These are phyloP conservation scores for Eupithecia dodoneata DNA, from an alignment of 2,888 invertebrate species.

Conservation along the genomic window DNA sequence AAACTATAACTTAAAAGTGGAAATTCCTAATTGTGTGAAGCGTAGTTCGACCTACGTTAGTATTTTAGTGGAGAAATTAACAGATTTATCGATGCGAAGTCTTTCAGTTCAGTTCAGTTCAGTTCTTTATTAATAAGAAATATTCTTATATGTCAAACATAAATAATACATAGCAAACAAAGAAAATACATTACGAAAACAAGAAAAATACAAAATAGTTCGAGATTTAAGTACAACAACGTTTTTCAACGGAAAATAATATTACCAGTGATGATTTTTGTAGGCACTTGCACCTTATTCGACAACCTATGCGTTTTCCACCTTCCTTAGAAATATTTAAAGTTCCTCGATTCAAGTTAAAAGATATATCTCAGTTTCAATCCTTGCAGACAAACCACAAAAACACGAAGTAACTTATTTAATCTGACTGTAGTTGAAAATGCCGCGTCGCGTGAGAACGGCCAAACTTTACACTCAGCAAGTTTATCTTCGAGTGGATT, in stretches of 20 bases:
- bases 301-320: background rate
- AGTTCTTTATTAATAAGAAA: no score
- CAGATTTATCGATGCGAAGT: background rate
- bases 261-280: background rate
- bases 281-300: background rate
- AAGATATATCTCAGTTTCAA: constrained; percentile 13
- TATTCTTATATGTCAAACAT: no score
- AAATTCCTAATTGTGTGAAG: no score
- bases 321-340: background rate
- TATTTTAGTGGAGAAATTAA: background rate
- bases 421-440: constrained; percentile 35
- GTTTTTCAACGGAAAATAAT: background rate
- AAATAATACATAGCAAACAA: no score
- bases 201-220: no score
- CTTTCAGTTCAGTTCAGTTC: no score
- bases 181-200: no score
- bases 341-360: background rate
- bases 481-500: constrained; percentile 45
- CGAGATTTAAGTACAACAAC: no score
- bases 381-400: constrained; percentile 28
- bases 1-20: no score
- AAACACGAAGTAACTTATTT: constrained; percentile 19
- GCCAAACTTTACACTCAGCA: constrained; percentile 39
- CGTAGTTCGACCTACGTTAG: no score
- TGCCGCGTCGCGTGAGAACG: constrained; percentile 39